phyloP scores from a whole-genome alignment of 2,888 invertebrate species.

The Conops quadrifasciatus region DNA sequence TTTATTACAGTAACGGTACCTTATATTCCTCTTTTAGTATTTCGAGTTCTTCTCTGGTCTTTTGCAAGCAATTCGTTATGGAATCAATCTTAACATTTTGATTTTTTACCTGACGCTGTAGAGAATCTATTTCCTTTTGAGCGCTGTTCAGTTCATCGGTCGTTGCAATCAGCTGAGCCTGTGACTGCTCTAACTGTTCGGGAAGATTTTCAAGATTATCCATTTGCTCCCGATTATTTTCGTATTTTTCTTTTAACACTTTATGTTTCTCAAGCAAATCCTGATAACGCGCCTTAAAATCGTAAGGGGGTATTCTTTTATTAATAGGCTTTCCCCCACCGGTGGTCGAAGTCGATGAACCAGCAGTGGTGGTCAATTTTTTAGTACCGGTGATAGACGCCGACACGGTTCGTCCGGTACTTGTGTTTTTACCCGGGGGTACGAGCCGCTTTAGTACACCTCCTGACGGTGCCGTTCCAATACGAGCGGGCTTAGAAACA shows the following conservation, averaged over 20 bases:
- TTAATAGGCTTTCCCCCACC: constrained; percentile 58
- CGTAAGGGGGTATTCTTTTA: constrained; percentile 72
- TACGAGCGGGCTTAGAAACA: constrained; percentile 36
- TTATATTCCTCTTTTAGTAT: constrained; percentile 50
- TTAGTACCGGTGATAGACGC: constrained; percentile 14
- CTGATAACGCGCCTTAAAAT: constrained; percentile 73
- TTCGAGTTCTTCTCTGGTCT: constrained; percentile 55
- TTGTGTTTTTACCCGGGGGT: constrained; percentile 10
- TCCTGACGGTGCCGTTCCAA: constrained; percentile 32
- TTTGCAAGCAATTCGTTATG: constrained; percentile 52
- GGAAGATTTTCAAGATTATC: constrained; percentile 67
- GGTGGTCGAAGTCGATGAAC: constrained; percentile 43
- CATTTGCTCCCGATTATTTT: constrained; percentile 66
- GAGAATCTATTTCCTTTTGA: constrained; percentile 54
- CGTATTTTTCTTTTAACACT: constrained; percentile 67
- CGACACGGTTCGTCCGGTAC: constrained; percentile 11
- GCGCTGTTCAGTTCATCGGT: constrained; percentile 54
- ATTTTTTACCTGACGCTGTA: constrained; percentile 54
- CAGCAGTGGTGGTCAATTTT: constrained; percentile 13
- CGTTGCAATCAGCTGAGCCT: constrained; percentile 54
- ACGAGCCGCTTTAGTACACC: constrained; percentile 21
- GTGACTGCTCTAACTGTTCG: constrained; percentile 67
- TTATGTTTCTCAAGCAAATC: constrained; percentile 71
- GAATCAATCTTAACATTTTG: constrained; percentile 55
- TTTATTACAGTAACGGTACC: constrained; percentile 47